Conservation (phyloP, 2,797 vertebrate genomes). For the Toxotes lorentzi region DNA sequence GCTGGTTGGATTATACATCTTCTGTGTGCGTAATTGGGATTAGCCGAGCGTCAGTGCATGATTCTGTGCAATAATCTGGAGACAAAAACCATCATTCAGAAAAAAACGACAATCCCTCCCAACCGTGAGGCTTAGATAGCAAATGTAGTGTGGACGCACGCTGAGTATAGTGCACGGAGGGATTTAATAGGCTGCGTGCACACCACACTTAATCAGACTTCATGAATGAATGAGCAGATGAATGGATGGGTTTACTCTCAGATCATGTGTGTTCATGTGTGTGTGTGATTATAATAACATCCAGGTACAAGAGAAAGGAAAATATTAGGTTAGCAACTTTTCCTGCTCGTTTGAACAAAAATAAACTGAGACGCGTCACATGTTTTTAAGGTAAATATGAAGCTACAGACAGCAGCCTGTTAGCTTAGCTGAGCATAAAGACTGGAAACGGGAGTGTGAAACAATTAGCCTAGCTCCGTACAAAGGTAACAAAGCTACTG, state of each 20-base stretch:
- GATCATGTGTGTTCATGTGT: slow-evolving; percentile 4
- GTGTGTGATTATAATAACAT: slow-evolving; percentile 14
- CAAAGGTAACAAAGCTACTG: too few relatives aligned
- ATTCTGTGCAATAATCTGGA: slow-evolving; percentile 51
- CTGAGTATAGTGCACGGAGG: neutral
- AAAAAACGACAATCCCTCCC: neutral
- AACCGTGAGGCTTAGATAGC: slow-evolving; percentile 10
- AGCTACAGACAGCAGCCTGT: too few relatives aligned
- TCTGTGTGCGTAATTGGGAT: slow-evolving; percentile 60
- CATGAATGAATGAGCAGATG: slow-evolving; percentile 59
- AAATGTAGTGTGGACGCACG: neutral
- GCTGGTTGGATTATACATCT: slow-evolving; percentile 59
- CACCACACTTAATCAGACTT: slow-evolving; percentile 49
- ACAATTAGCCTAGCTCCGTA: too few relatives aligned
- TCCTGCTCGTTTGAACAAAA: too few relatives aligned
- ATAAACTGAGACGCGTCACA: too few relatives aligned
- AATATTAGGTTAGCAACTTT: too few relatives aligned
- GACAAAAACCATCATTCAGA: slow-evolving; percentile 61
- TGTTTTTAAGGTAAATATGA: too few relatives aligned
- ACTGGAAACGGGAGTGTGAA: too few relatives aligned
- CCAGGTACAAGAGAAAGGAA: too few relatives aligned
- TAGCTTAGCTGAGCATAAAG: too few relatives aligned
- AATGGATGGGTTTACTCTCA: slow-evolving; percentile 35
- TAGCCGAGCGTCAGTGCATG: slow-evolving; percentile 34
- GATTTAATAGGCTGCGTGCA: slow-evolving; percentile 26